These are phyloP conservation scores for Enteromius radiatus DNA, from an alignment of 2,797 vertebrate genomes.

Conservation along the genomic window DNA sequence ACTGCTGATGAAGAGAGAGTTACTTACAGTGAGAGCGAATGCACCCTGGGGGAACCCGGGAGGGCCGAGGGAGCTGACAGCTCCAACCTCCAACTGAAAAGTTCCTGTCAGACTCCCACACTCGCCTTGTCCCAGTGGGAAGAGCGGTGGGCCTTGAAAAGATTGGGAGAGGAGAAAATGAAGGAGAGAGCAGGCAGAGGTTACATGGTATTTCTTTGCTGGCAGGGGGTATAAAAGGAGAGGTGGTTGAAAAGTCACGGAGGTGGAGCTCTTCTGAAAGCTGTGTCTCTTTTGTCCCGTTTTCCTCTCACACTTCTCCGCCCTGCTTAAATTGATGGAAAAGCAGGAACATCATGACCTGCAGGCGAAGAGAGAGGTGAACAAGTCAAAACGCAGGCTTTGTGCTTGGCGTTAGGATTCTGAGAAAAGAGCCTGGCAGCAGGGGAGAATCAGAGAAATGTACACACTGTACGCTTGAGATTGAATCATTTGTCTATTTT, in stretches of 20 bases:
- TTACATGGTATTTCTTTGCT: constrained; percentile 39
- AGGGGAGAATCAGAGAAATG: background rate
- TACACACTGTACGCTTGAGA: background rate
- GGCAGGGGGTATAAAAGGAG: constrained; percentile 14
- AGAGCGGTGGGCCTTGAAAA: constrained; percentile 34
- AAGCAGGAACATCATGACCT: constrained; percentile 50
- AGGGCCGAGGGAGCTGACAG: constrained; percentile 27
- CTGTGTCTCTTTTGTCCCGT: constrained; percentile 11
- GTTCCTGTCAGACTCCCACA: constrained; percentile 46
- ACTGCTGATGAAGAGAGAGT: constrained; percentile 32
- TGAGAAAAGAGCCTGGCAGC: constrained; percentile 15
- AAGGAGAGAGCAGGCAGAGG: constrained; percentile 32
- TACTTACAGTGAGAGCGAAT: constrained; percentile 27
- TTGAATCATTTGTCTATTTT: background rate
- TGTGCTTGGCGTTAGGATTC: background rate
- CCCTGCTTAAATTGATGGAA: constrained; percentile 38
- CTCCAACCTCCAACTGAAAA: constrained; percentile 36
- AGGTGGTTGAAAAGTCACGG: constrained; percentile 34
- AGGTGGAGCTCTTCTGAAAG: constrained; percentile 28
- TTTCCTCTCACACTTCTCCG: constrained; percentile 8
- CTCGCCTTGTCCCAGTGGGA: constrained; percentile 20
- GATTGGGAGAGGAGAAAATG: background rate
- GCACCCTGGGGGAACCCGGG: constrained; percentile 14
- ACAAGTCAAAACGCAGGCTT: constrained; percentile 27
- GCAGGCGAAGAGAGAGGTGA: constrained; percentile 25